Percentiles rank a stretch among this genome's conserved stretches.
phyloP scores from a whole-genome alignment of 2,888 invertebrate species.

The Abrostola triplasia region DNA sequence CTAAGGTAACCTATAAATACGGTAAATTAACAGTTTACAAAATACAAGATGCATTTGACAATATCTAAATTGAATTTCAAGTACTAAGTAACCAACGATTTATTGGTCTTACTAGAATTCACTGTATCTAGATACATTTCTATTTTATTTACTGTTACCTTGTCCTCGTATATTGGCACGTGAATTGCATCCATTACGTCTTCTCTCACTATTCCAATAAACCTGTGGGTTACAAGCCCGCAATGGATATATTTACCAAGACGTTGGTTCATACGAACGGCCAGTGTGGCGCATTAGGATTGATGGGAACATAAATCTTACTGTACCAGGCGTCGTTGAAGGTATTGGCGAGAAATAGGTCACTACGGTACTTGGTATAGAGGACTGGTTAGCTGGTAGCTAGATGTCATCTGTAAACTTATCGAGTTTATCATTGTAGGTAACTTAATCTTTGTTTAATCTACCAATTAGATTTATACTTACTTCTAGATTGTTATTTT shows the following conservation, averaged over 20 bases:
- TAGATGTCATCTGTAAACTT: not conserved
- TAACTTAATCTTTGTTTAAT: not conserved
- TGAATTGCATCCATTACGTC: conserved; percentile 20
- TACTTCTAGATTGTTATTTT: not conserved
- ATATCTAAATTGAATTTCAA: conserved; percentile 11
- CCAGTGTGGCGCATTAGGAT: conserved; percentile 19
- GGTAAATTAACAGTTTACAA: not conserved
- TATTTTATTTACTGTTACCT: conserved; percentile 40
- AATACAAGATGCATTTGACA: not conserved
- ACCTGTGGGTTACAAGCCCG: conserved; percentile 3
- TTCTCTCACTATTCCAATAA: not conserved
- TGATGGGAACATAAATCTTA: conserved; percentile 48
- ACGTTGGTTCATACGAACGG: conserved; percentile 5
- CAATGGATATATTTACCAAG: conserved; percentile 20
- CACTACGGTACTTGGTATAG: conserved; percentile 29
- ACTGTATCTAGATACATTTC: conserved; percentile 32
- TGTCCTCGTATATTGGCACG: conserved; percentile 28
- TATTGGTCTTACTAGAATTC: conserved; percentile 25
- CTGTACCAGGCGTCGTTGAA: conserved; percentile 29
- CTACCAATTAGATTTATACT: not conserved
- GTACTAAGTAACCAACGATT: conserved; percentile 19
- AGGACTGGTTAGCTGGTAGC: too few relatives aligned
- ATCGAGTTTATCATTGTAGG: not conserved
- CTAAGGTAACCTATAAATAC: not conserved
- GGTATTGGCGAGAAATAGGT: conserved; percentile 43